Conservation (phyloP, 2,888 invertebrate genomes). For the Schizaphis graminum region DNA sequence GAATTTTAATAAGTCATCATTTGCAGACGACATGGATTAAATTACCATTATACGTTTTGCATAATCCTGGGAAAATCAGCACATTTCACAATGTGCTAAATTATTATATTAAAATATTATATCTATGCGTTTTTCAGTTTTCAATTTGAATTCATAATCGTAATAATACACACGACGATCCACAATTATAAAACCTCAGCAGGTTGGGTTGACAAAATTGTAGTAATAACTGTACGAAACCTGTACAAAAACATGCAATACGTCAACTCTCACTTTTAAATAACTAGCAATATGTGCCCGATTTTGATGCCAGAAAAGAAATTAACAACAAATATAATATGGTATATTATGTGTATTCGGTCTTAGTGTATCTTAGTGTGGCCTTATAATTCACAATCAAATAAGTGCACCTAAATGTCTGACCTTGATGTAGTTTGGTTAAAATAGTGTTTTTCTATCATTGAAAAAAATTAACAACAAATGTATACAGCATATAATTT, state of each 20-base stretch:
- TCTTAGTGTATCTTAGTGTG: no score
- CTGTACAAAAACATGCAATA: neutral
- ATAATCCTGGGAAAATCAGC: constrained; percentile 49
- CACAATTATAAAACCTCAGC: neutral
- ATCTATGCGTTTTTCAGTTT: neutral
- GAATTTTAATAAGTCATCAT: constrained; percentile 43
- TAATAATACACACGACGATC: neutral
- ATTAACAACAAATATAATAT: neutral
- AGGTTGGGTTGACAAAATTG: neutral
- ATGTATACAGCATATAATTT: neutral
- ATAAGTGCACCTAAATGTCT: neutral
- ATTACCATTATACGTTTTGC: constrained; percentile 45
- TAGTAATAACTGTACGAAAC: neutral
- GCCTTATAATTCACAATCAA: no score
- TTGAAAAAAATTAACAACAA: no score
- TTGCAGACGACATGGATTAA: constrained; percentile 35
- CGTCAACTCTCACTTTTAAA: neutral
- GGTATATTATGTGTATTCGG: no score
- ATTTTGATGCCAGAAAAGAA: neutral
- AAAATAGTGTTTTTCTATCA: no score
- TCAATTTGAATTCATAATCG: neutral
- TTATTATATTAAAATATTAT: neutral
- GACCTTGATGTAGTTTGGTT: no score
- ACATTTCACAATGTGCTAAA: constrained; percentile 27
- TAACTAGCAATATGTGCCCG: neutral